Conservation (phyloP, 2,113 vertebrate genomes). For the Onychostoma macrolepis region DNA sequence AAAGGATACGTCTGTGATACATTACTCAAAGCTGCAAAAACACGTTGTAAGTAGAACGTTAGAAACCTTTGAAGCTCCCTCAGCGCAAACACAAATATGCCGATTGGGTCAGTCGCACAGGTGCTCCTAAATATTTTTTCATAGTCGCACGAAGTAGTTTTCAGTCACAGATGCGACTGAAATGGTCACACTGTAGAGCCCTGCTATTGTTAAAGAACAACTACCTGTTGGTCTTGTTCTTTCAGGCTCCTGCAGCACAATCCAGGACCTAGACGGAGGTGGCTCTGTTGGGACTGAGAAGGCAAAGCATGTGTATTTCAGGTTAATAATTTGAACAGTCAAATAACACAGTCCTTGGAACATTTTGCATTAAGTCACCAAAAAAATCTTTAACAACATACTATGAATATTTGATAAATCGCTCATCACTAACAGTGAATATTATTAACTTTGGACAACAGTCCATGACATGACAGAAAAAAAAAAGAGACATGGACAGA, state of each 20-base stretch:
- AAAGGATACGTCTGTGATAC: no score
- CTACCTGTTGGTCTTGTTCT: conserved; percentile 87
- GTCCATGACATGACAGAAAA: neutral
- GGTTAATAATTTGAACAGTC: neutral
- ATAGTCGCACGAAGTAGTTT: no score
- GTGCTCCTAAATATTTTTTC: no score
- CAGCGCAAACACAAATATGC: no score
- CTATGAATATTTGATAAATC: neutral
- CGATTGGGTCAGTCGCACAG: no score
- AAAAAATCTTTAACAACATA: neutral
- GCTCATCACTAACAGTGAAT: neutral
- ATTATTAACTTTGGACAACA: neutral
- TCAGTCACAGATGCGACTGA: no score
- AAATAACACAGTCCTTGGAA: neutral
- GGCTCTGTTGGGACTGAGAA: conserved; percentile 89
- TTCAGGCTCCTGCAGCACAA: conserved; percentile 93
- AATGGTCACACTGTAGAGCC: no score
- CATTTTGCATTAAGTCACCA: neutral
- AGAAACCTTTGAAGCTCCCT: no score
- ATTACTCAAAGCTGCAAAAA: no score
- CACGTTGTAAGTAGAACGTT: no score
- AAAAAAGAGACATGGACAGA: neutral
- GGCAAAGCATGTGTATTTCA: neutral
- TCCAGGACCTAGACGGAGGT: conserved; percentile 95
- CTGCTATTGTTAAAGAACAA: neutral